Evolutionary conservation across 2,888 invertebrate genomes (phyloP).

Genomic region (Drosophila suboccidentalis): DNA sequence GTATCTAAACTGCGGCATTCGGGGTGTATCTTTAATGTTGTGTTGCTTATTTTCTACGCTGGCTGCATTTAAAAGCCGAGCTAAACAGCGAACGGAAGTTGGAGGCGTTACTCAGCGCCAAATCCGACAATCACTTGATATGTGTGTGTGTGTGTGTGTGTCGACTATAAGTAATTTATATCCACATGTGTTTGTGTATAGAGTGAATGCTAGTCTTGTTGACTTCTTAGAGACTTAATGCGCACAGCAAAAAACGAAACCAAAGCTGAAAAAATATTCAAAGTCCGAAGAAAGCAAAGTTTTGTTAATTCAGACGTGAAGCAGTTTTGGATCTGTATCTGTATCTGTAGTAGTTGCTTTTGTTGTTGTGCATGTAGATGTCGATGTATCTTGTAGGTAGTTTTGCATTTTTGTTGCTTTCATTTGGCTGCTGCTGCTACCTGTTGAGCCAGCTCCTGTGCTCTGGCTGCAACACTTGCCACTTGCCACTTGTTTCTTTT

Average conservation of each 20-base stretch:
- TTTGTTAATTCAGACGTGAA: constrained; percentile 28
- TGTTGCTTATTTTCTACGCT: constrained; percentile 20
- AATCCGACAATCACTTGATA: constrained; percentile 72
- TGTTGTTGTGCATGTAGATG: constrained; percentile 2
- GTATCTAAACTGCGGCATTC: constrained; percentile 19
- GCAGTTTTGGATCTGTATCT: constrained; percentile 12
- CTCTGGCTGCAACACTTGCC: constrained; percentile 27
- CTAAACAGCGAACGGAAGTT: constrained; percentile 80
- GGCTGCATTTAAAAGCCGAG: constrained; percentile 49
- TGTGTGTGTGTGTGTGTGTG: constrained; percentile 18
- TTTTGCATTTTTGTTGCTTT: constrained; percentile 17
- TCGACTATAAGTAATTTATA: constrained; percentile 39
- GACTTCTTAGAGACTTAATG: constrained; percentile 49
- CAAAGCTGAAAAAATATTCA: constrained; percentile 1
- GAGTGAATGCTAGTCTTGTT: constrained; percentile 38
- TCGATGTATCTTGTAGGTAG: constrained; percentile 19
- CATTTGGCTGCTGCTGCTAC: constrained; percentile 24
- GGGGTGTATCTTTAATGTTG: constrained; percentile 16
- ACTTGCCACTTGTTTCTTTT: constrained; percentile 44
- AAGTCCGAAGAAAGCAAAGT: constrained; percentile 49
- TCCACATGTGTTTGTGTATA: constrained; percentile 11
- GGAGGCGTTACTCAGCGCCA: constrained; percentile 81
- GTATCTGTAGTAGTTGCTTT: background rate
- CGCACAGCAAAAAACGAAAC: constrained; percentile 8
- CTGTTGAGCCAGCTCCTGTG: constrained; percentile 45